phyloP scores from a whole-genome alignment of 30 jellyfish, hydroid and myxozoan species.

The Aurelia coerulea region DNA sequence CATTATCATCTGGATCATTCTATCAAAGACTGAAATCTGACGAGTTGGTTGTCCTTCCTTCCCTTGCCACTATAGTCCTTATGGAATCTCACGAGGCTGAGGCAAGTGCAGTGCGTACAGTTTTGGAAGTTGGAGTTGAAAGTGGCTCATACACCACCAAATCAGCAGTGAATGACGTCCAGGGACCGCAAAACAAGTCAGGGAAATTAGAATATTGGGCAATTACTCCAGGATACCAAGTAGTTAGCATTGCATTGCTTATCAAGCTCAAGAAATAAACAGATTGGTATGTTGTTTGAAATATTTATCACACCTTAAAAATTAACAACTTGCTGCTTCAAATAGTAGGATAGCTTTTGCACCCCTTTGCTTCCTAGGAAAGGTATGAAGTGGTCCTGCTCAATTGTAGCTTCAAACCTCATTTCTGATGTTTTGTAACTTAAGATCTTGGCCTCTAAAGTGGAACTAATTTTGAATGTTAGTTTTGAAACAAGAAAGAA shows the following conservation, averaged over 20 bases:
- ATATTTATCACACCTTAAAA: not conserved
- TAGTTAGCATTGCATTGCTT: slow-evolving; percentile 60
- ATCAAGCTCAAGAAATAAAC: slow-evolving; percentile 34
- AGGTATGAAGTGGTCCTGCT: too few relatives aligned
- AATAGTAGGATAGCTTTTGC: too few relatives aligned
- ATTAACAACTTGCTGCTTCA: not conserved
- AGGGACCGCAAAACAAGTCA: too few relatives aligned
- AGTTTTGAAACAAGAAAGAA: too few relatives aligned
- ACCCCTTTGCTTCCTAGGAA: too few relatives aligned
- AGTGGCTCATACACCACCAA: slow-evolving; percentile 50
- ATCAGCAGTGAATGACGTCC: slow-evolving; percentile 49
- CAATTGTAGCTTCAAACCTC: too few relatives aligned
- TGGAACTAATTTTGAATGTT: too few relatives aligned
- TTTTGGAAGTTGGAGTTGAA: slow-evolving; percentile 64
- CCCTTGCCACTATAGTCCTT: slow-evolving; percentile 35
- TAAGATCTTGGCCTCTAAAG: too few relatives aligned
- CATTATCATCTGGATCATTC: slow-evolving; percentile 62
- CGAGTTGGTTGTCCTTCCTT: slow-evolving; percentile 63
- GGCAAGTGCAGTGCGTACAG: slow-evolving; percentile 28
- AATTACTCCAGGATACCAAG: slow-evolving; percentile 50
- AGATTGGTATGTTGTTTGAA: not conserved
- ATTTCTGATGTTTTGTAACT: too few relatives aligned
- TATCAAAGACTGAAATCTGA: slow-evolving; percentile 66
- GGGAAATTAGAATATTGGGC: slow-evolving; percentile 58
- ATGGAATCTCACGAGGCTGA: slow-evolving; percentile 52